Evolutionary conservation across 2,888 invertebrate genomes (phyloP).

Genomic region (Ophion slaviceki): DNA sequence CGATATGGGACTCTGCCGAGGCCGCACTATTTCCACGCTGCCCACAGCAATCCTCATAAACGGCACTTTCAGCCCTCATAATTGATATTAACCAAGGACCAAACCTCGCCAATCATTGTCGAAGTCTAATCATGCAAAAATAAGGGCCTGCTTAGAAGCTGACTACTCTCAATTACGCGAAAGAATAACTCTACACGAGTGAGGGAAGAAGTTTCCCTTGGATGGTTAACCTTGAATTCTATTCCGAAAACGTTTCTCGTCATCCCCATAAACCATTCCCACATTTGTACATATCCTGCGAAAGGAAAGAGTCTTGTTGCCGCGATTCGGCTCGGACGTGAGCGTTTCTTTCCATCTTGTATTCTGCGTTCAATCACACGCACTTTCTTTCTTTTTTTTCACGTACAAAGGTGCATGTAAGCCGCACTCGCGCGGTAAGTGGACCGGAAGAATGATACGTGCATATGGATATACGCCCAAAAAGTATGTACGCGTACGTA

Average conservation of each 20-base stretch:
- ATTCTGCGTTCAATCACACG: slow-evolving; percentile 25
- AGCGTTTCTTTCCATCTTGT: slow-evolving; percentile 24
- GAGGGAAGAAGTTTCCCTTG: background rate
- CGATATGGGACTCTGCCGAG: too few relatives aligned
- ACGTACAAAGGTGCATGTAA: slow-evolving; percentile 50
- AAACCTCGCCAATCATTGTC: background rate
- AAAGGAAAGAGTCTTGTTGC: slow-evolving; percentile 35
- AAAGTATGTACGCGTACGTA: background rate
- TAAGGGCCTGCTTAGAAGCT: background rate
- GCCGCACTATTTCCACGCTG: too few relatives aligned
- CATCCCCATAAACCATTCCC: slow-evolving; percentile 23
- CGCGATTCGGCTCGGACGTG: slow-evolving; percentile 50
- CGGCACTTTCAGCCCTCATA: too few relatives aligned
- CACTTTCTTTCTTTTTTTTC: slow-evolving; percentile 44
- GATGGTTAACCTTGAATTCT: slow-evolving; percentile 17
- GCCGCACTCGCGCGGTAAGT: slow-evolving; percentile 48
- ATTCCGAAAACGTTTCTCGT: slow-evolving; percentile 2
- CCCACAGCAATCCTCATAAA: too few relatives aligned
- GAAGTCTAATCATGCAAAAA: background rate
- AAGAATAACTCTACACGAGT: background rate
- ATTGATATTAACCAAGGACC: background rate
- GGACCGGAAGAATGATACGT: slow-evolving; percentile 28
- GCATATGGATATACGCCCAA: background rate
- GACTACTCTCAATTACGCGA: background rate
- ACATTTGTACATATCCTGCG: background rate